Conservation (phyloP, 2,113 vertebrate genomes). For the Vicugna pacos region DNA sequence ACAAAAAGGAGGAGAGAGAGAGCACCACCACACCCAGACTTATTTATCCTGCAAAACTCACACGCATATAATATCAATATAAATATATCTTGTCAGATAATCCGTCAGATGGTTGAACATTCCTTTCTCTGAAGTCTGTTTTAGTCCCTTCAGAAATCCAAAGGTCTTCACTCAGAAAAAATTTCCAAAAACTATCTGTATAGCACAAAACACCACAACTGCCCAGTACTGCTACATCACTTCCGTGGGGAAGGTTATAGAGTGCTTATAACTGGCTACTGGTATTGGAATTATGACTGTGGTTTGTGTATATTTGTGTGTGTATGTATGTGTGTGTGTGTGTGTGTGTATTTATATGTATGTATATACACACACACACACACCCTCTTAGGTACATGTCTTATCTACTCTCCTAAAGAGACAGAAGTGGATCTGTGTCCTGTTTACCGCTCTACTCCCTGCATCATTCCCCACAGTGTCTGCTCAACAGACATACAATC, state of each 20-base stretch:
- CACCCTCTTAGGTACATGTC: not conserved
- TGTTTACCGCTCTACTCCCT: not conserved
- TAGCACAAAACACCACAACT: not conserved
- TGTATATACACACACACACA: not conserved
- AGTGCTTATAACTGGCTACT: not conserved
- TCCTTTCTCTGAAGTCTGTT: not conserved
- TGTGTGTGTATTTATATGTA: too few relatives aligned
- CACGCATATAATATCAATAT: not conserved
- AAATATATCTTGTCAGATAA: not conserved
- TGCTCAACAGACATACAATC: not conserved
- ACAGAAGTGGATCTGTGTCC: not conserved
- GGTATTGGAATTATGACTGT: not conserved
- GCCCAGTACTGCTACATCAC: not conserved
- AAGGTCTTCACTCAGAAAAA: slow-evolving; percentile 21
- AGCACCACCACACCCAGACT: not conserved
- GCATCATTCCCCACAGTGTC: not conserved
- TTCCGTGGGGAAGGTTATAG: not conserved
- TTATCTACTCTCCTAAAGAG: not conserved
- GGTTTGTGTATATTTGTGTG: too few relatives aligned
- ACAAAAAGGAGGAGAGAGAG: not conserved
- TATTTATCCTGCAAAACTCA: slow-evolving; percentile 24
- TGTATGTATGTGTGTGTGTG: too few relatives aligned
- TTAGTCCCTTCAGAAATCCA: slow-evolving; percentile 20
- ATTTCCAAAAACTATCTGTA: not conserved
- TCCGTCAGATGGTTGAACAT: not conserved